Conservation (phyloP, 1,140 invertebrate genomes). For the Pemphigus obesinymphae region DNA sequence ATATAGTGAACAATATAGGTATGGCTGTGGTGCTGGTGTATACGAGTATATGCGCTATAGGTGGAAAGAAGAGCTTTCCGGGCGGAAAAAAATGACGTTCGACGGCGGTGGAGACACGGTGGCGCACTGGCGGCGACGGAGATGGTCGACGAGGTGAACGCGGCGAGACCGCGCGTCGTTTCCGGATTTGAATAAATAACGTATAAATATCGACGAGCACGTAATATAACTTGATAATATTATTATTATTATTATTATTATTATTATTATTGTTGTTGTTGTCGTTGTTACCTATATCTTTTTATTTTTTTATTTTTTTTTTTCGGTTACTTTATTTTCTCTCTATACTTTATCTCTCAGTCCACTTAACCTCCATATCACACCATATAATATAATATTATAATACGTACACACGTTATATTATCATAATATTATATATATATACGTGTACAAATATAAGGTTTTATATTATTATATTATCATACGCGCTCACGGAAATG, state of each 20-base stretch:
- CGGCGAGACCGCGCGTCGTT: background rate
- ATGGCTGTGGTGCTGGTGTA: background rate
- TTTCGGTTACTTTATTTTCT: background rate
- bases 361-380: background rate
- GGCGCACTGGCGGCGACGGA: background rate
- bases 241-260: background rate
- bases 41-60: background rate
- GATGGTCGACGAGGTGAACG: background rate
- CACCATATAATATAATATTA: background rate
- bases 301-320: background rate
- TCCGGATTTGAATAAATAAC: constrained; percentile 33
- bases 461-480: background rate
- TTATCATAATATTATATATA: background rate
- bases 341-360: background rate
- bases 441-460: too few relatives aligned
- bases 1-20: background rate
- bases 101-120: background rate
- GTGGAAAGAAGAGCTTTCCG: background rate
- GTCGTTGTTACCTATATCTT: too few relatives aligned
- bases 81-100: background rate
- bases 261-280: background rate
- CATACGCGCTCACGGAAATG: background rate
- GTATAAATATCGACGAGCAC: constrained; percentile 33
- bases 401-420: background rate
- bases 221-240: constrained; percentile 20